A percentile compares a stretch with the other conserved stretches of the same genome.
Evolutionary conservation across 2,797 vertebrate species (phyloP).

Genomic region (Xenops minutus): DNA sequence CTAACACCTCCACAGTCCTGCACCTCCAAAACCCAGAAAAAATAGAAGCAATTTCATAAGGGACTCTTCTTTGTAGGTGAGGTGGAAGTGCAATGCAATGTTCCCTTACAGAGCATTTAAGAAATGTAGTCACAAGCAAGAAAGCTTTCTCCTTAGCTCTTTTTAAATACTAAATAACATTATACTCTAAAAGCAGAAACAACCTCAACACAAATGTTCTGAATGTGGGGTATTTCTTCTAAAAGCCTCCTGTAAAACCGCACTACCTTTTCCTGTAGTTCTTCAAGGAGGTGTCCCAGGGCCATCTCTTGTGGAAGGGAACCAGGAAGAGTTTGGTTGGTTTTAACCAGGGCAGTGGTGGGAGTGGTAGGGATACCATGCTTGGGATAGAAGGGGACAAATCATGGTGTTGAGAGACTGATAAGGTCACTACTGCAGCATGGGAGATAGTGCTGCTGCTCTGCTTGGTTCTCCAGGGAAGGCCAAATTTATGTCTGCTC

Average conservation of each 20-base stretch:
- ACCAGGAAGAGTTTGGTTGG: not conserved
- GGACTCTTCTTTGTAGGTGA: not conserved
- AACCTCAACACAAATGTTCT: not conserved
- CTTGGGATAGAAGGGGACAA: not conserved
- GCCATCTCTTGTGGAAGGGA: not conserved
- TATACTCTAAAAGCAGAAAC: not conserved
- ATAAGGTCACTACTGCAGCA: fast-evolving
- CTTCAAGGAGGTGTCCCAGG: not conserved
- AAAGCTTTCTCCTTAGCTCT: not conserved
- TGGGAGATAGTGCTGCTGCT: fast-evolving
- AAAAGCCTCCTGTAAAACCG: not conserved
- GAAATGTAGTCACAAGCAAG: not conserved
- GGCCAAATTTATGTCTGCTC: not conserved
- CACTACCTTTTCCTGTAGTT: not conserved
- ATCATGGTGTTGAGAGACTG: fast-evolving
- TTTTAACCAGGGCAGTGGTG: not conserved
- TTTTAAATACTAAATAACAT: not conserved
- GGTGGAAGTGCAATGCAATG: not conserved
- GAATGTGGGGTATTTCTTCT: not conserved
- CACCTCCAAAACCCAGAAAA: not conserved
- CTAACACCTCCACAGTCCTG: not conserved
- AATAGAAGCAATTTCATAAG: not conserved
- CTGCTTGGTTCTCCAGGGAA: not conserved
- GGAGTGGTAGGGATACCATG: fast-evolving
- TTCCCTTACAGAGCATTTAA: not conserved